Conservation (phyloP, 2,888 invertebrate species). For the Unio pictorum region DNA sequence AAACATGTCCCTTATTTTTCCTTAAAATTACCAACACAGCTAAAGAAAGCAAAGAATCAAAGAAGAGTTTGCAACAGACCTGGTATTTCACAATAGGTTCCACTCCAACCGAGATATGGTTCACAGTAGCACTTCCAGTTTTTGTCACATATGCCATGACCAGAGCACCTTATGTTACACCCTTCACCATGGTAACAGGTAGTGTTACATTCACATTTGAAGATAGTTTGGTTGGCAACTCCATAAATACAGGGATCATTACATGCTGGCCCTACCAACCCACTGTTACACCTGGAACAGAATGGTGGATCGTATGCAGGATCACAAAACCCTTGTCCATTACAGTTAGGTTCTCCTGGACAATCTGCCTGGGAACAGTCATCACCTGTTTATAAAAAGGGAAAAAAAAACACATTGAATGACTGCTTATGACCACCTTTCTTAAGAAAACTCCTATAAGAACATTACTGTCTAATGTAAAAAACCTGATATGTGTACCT, state of each 20-base stretch:
- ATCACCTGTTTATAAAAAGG: conserved; percentile 26
- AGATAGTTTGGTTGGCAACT: conserved; percentile 23
- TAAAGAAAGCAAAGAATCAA: too few relatives aligned
- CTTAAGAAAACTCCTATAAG: too few relatives aligned
- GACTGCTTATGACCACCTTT: too few relatives aligned
- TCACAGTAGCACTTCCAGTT: conserved; percentile 45
- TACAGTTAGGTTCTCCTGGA: conserved; percentile 55
- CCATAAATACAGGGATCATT: conserved; percentile 48
- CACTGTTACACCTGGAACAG: conserved; percentile 46
- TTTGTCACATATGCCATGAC: conserved; percentile 44
- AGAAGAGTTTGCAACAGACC: conserved; percentile 7
- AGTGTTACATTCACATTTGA: conserved; percentile 44
- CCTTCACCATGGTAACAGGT: conserved; percentile 54
- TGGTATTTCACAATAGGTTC: conserved; percentile 49
- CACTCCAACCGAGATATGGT: conserved; percentile 49
- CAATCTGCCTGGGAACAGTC: conserved; percentile 50
- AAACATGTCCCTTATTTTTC: too few relatives aligned
- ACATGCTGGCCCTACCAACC: conserved; percentile 55
- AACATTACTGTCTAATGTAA: too few relatives aligned
- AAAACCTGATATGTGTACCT: too few relatives aligned
- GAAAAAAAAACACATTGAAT: too few relatives aligned
- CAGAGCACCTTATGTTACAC: conserved; percentile 55
- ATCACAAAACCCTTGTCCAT: conserved; percentile 45
- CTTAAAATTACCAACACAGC: too few relatives aligned
- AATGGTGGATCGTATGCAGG: conserved; percentile 38